Base-by-base conservation (phyloP, 2,797 vertebrate species). In the Helarctos malayanus region DNA sequence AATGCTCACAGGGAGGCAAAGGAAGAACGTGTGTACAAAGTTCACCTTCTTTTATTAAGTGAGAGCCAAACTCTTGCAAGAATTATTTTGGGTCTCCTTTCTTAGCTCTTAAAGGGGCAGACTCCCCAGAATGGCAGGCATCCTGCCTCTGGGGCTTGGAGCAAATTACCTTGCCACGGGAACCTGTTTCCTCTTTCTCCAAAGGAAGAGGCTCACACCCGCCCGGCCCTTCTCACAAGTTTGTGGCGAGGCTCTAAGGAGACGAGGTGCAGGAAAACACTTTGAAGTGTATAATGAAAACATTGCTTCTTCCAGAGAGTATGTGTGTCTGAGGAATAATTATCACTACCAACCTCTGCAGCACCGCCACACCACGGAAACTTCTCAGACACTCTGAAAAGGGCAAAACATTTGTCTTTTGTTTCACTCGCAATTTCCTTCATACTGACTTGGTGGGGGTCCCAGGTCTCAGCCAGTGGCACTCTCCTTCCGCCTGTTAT, bases 231-330 rank as follows among this genome's bases (percentile, higher is more conserved):
- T 78, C 73, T 88, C 81, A 68, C 54, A 82, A 41, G 95, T 38
- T 65, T 68, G 69, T 57, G 84, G 57, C 5, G 9, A 88, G 95
- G 68, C 52, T 90, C 88, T 81, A 47, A 59, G 71, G 57, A 93
- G 85, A 88, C 9, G 86, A 90, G 78, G 63, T 38, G 59, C 79
- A 81, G 90, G 93, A 85, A 97, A 95, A 81, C 93, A 93, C 93
- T 97, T 54, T 69, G 59, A 96, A 90, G 93, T 90, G 25, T 71
- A 35, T 90, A 79, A 96, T 75, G 80, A 96, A 94, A 96, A 89
- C 88, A 97, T 29, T 21, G 54, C 47, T 95, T 49, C 63, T 96
- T 97, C 80, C 68, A 75, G 89, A 94, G 35, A 49, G 41, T 8
- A 45, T 75, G 73, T 35, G 71, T 75, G 89, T 78, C 76, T 78